Conservation (phyloP, 2,888 invertebrate species). For the Amphimallon solstitiale region DNA sequence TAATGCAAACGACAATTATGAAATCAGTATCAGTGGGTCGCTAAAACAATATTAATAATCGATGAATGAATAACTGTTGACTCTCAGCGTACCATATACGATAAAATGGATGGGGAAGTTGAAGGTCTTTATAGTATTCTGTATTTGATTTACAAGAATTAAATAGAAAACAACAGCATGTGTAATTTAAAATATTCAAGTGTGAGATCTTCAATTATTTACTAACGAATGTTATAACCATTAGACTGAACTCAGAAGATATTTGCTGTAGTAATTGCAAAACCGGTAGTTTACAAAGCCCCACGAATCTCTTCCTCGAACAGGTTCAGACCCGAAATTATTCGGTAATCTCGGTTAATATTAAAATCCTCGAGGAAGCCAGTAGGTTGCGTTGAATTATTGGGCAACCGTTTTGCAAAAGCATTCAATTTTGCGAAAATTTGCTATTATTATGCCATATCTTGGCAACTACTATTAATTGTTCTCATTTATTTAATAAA, state of each 20-base stretch:
- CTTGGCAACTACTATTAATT: neutral
- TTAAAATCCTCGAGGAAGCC: constrained; percentile 42
- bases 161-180: no score
- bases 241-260: no score
- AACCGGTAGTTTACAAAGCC: no score
- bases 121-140: no score
- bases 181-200: no score
- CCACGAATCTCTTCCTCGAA: no score
- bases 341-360: constrained; percentile 41
- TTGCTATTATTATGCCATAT: constrained; percentile 1
- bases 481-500: constrained; percentile 1
- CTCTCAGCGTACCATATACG: no score
- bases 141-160: no score
- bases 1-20: neutral
- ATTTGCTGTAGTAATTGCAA: no score
- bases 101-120: no score
- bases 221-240: neutral
- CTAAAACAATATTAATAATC: neutral
- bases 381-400: constrained; percentile 43
- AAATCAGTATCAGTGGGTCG: constrained; percentile 12
- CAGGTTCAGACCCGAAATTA: constrained; percentile 40
- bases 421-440: constrained; percentile 8
- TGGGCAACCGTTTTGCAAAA: constrained; percentile 2
- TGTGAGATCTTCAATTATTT: neutral
- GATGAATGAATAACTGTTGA: neutral